phyloP scores from a whole-genome alignment of 2,113 vertebrate genomes.

The Macrotis lagotis region DNA sequence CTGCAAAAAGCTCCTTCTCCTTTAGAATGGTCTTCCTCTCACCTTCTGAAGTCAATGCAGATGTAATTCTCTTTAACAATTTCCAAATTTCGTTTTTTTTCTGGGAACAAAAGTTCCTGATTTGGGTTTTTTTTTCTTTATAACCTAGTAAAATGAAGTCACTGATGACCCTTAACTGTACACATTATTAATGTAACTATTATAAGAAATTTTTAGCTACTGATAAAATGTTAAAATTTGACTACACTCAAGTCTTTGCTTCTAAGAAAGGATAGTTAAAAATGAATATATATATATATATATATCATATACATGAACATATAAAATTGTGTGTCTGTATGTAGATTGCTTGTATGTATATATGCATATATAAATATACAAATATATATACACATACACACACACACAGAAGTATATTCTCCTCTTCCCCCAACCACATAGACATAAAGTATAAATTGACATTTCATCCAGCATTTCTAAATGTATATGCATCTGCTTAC shows the following conservation, averaged over 20 bases:
- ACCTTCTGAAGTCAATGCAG: background rate
- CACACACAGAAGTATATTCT: background rate
- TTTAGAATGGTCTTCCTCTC: background rate
- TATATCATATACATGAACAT: background rate
- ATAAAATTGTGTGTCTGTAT: too few relatives aligned
- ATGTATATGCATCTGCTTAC: constrained; percentile 5
- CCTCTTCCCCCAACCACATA: constrained; percentile 19
- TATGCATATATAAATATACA: background rate
- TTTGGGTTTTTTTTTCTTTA: background rate
- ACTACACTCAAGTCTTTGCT: background rate
- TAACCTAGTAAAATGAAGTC: background rate
- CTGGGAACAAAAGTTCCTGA: background rate
- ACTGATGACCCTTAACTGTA: background rate
- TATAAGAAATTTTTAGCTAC: constrained; percentile 7
- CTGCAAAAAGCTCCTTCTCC: background rate
- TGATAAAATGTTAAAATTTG: constrained; percentile 15
- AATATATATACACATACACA: too few relatives aligned
- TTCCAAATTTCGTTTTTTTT: background rate
- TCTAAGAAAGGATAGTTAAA: background rate
- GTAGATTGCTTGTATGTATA: background rate
- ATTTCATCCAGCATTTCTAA: constrained; percentile 49
- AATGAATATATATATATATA: background rate
- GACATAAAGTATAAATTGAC: constrained; percentile 47
- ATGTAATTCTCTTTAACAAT: background rate
- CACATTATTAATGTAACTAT: background rate